Conservation (phyloP, 2,888 invertebrate genomes). For the Eilema caniola region DNA sequence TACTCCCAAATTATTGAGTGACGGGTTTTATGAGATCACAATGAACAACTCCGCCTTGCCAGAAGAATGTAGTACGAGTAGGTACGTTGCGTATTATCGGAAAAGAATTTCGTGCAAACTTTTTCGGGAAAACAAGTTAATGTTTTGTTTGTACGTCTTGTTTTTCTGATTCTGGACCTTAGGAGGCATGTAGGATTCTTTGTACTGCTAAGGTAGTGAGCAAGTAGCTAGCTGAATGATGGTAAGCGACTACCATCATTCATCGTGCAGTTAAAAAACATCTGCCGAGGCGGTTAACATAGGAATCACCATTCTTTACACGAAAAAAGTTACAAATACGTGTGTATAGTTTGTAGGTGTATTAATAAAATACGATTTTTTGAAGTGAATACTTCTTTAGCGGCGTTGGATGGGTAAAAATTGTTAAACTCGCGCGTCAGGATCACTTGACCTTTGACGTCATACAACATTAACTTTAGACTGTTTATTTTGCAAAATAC, state of each 20-base stretch:
- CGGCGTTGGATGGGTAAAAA: too few species aligned
- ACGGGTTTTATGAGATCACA: constrained; percentile 45
- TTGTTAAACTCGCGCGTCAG: too few species aligned
- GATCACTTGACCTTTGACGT: too few species aligned
- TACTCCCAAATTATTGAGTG: constrained; percentile 45
- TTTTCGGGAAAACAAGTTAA: constrained; percentile 28
- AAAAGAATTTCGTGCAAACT: constrained; percentile 13
- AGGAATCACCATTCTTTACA: too few species aligned
- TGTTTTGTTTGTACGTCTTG: constrained; percentile 7
- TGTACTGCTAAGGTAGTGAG: background rate
- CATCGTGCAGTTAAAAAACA: too few species aligned
- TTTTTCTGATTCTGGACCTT: background rate
- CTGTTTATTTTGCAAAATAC: too few species aligned
- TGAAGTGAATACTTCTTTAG: too few species aligned
- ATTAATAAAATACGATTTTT: too few species aligned
- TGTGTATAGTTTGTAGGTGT: too few species aligned
- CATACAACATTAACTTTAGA: too few species aligned
- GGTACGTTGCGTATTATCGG: constrained; percentile 13
- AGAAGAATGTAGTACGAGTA: background rate
- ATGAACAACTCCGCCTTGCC: constrained; percentile 31
- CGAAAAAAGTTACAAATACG: too few species aligned
- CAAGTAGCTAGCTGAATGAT: background rate
- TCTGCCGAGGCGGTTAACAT: too few species aligned
- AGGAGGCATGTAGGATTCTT: background rate
- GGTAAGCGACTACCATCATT: background rate